Conservation (phyloP, 2,113 vertebrate species). For the Ceyx cyanopectus region DNA sequence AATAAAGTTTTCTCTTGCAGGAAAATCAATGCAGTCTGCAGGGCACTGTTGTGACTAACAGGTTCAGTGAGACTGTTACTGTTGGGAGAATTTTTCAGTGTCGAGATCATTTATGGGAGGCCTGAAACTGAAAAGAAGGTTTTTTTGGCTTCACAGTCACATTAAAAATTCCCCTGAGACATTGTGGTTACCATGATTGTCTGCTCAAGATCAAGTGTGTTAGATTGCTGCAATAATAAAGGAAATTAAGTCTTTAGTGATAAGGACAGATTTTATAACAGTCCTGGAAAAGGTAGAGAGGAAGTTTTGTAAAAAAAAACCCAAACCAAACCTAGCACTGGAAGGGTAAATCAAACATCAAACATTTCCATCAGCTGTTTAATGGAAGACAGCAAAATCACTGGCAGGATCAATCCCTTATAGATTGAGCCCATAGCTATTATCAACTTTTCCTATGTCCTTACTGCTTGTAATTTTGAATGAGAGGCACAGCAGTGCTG, state of each 20-base stretch:
- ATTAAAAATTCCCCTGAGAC: background rate
- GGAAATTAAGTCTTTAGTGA: background rate
- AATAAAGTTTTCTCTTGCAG: background rate
- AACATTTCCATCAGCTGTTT: background rate
- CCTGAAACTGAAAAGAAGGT: background rate
- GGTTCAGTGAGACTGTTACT: background rate
- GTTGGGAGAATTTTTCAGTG: background rate
- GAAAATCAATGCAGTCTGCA: background rate
- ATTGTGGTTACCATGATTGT: background rate
- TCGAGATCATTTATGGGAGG: background rate
- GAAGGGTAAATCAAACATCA: background rate
- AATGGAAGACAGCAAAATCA: slow-evolving; percentile 41
- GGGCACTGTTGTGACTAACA: background rate
- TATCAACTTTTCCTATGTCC: slow-evolving; percentile 36
- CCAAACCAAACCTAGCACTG: background rate
- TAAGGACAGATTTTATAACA: background rate
- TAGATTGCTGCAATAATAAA: background rate
- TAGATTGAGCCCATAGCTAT: slow-evolving; percentile 34
- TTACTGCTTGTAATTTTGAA: background rate
- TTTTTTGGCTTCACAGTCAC: background rate
- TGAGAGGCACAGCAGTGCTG: background rate
- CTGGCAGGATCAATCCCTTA: slow-evolving; percentile 4
- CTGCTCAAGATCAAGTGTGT: background rate
- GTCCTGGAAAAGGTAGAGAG: background rate
- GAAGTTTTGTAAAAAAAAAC: background rate